Evolutionary conservation across 2,888 invertebrate genomes (phyloP), one percentile per base, ranked within the genome.

Genomic region (Acrocyrtus sp.): DNA sequence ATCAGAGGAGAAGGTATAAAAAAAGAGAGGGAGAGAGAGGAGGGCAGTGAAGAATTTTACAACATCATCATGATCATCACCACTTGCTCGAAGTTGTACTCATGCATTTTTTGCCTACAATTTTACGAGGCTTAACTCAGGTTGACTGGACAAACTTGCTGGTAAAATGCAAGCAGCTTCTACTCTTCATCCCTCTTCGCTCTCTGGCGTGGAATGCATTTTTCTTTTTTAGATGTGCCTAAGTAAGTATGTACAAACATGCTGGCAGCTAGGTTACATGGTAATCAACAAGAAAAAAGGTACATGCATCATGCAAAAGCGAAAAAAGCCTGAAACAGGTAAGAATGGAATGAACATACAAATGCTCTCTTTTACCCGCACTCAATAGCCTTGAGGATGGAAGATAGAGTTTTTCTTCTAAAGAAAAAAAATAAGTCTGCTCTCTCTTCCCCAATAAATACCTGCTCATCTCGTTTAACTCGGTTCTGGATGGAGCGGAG

Each of bases 381-480:
- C 63, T 56, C 68, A 63, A 70, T 77, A 68, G 77, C 77, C 77
- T 77, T 72, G 77, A 72, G 77, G 75, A 60, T 72, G 60, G 60
- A 47, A 60, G 67, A 60, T 72, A 54, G 45, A 68, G 53, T 22
- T 26, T 29, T 51, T 61, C 43, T 62, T 29, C 39, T 29, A 17
- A n/a, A 45, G 47, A 6, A 6, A 34, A 6, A 45, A n/a, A 45
- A 39, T 39, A 39, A 12, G 39, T 39, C 8, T 12, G 39, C 12
- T 39, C 12, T 8, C n/a, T n/a, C n/a, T n/a, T n/a, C 39, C 8
- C 12, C 39, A 6, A 12, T 45, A 15, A 45, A 45, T 19, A 45
- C n/a, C 47, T 45, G 5, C 27, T 19, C 54, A 10, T 39, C 56
- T 56, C 17, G 12, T 34, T 34, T 12, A 34, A 34, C n/a, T n/a